A percentile compares a stretch with the other conserved stretches of the same genome.
phyloP scores from a whole-genome alignment of 2,888 invertebrate species.

The Temnothorax ravouxi region DNA sequence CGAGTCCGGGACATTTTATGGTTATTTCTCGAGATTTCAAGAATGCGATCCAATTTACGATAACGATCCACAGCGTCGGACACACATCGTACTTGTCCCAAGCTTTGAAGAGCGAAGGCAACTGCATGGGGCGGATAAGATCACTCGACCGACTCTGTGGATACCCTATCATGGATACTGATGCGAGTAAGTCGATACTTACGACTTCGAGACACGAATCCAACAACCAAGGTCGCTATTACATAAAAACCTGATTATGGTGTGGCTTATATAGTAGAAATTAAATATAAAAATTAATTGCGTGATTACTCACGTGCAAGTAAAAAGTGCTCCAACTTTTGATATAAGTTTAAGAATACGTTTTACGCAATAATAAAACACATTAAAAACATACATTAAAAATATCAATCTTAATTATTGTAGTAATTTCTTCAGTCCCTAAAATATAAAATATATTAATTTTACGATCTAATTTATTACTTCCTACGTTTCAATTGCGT shows the following conservation, averaged over 20 bases:
- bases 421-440: neutral
- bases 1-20: conserved; percentile 62
- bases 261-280: neutral
- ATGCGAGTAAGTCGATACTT: conserved; percentile 18
- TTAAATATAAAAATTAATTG: conserved; percentile 7
- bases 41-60: conserved; percentile 80
- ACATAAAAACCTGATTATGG: neutral
- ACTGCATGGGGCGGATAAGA: conserved; percentile 18
- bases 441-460: conserved; percentile 1
- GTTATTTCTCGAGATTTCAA: conserved; percentile 73
- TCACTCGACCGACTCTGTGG: neutral
- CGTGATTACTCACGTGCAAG: neutral
- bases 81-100: conserved; percentile 37
- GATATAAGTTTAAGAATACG: neutral
- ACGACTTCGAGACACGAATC: neutral
- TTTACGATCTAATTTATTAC: neutral
- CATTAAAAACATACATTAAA: too few species aligned
- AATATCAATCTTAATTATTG: neutral
- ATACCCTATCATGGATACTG: conserved; percentile 16
- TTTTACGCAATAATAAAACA: neutral
- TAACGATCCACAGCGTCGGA: conserved; percentile 72
- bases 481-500: neutral
- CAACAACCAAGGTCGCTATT: conserved; percentile 5
- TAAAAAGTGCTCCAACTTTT: neutral
- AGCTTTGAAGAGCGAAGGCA: conserved; percentile 47